Conservation (phyloP, 2,797 vertebrate genomes). For the Cyclopterus lumpus region DNA sequence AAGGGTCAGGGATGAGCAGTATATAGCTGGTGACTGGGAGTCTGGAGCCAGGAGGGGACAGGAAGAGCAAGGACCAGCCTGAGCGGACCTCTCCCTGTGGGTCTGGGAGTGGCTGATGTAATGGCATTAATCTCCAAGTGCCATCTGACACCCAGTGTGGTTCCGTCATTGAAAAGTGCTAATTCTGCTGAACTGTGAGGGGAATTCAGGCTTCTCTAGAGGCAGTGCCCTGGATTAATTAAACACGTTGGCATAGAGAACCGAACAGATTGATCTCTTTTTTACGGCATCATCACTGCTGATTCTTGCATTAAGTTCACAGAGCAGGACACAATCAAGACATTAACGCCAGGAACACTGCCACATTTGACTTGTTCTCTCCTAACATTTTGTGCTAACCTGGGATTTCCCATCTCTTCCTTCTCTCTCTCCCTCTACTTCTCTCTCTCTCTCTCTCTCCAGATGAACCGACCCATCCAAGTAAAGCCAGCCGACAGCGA, state of each 20-base stretch:
- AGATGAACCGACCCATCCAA: conserved; percentile 99
- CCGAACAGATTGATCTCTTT: conserved; percentile 62
- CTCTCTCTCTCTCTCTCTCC: conserved; percentile 65
- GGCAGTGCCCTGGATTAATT: conserved; percentile 76
- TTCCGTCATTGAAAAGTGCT: conserved; percentile 81
- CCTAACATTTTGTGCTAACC: conserved; percentile 58
- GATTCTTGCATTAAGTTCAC: conserved; percentile 61
- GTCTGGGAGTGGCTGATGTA: conserved; percentile 79
- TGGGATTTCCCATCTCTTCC: conserved; percentile 65
- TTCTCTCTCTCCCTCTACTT: conserved; percentile 38
- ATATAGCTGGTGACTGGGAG: conserved; percentile 73
- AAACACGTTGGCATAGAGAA: conserved; percentile 69
- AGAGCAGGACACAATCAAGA: conserved; percentile 50
- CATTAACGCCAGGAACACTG: conserved; percentile 40
- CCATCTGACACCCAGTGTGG: conserved; percentile 81
- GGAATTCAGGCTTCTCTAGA: conserved; percentile 75
- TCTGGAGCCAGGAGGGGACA: conserved; percentile 74
- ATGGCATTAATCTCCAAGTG: conserved; percentile 81
- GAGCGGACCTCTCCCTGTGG: conserved; percentile 69
- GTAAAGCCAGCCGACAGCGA: conserved; percentile 99
- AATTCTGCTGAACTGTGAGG: conserved; percentile 81
- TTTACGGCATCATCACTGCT: conserved; percentile 58
- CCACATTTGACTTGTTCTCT: conserved; percentile 30
- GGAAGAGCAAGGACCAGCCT: conserved; percentile 68
- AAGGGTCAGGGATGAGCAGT: conserved; percentile 72